Conservation (phyloP, 2,888 invertebrate species). For the Acanthosepion esculentum region DNA sequence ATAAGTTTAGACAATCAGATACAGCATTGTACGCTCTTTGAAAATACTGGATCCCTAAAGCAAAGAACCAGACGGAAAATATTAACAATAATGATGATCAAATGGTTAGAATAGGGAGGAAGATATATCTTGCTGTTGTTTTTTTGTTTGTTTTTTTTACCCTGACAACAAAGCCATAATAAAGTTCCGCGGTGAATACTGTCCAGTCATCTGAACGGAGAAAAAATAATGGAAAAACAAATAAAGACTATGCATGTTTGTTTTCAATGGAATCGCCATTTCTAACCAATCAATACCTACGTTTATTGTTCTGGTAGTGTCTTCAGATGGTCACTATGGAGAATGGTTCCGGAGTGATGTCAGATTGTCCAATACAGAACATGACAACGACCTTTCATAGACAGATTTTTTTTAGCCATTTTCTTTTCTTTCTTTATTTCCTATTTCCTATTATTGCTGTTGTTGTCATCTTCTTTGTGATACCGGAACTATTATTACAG, state of each 20-base stretch:
- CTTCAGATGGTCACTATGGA: constrained; percentile 14
- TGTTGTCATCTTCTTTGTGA: not conserved
- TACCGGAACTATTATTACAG: not conserved
- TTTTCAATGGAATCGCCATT: not conserved
- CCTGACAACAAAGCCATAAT: not conserved
- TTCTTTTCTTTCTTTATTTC: not conserved
- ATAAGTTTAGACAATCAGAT: too few species aligned
- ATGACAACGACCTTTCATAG: not conserved
- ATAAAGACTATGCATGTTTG: not conserved
- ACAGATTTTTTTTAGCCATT: not conserved
- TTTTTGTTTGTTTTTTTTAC: not conserved
- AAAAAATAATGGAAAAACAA: not conserved
- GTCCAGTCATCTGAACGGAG: not conserved
- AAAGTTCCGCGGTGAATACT: not conserved
- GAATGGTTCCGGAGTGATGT: not conserved
- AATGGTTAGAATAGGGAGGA: too few species aligned
- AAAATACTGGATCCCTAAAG: too few species aligned
- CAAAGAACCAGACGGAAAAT: too few species aligned
- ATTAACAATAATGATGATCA: too few species aligned
- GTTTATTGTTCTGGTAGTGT: not conserved
- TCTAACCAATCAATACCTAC: not conserved
- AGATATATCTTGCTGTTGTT: too few species aligned
- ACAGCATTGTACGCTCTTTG: too few species aligned
- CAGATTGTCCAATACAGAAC: not conserved
- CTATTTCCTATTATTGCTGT: not conserved